A percentile compares a stretch with the other conserved stretches of the same genome.
Conservation (phyloP, 2,888 invertebrate genomes). For the Amorpha juglandis region DNA sequence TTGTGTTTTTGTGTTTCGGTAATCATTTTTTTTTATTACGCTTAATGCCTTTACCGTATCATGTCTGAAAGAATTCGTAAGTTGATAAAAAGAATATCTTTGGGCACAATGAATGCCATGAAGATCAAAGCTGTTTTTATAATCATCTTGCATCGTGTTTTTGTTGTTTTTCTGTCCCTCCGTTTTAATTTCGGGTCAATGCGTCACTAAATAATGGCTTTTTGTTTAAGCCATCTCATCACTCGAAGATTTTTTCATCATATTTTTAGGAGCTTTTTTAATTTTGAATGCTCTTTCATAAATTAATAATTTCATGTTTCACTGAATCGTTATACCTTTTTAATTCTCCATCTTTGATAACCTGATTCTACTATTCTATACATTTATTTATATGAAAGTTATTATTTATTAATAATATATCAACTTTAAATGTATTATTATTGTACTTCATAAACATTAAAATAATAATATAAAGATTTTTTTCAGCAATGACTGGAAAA, state of each 20-base stretch:
- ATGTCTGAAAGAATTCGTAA: too few relatives aligned
- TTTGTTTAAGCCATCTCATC: constrained; percentile 22
- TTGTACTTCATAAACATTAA: too few relatives aligned
- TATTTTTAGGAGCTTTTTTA: constrained; percentile 20
- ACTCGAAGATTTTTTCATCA: constrained; percentile 24
- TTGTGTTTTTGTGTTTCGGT: too few relatives aligned
- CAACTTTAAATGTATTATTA: too few relatives aligned
- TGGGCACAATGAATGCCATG: not conserved
- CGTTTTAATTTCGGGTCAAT: constrained; percentile 1
- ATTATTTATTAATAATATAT: too few relatives aligned
- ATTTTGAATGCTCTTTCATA: constrained; percentile 29
- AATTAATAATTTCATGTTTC: constrained; percentile 34
- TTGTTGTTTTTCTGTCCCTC: not conserved
- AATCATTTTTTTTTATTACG: too few relatives aligned
- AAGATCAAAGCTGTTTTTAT: not conserved
- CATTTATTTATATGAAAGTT: too few relatives aligned
- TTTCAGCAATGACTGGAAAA: too few relatives aligned
- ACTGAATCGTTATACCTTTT: constrained; percentile 29
- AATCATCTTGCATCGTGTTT: not conserved
- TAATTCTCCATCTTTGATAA: constrained; percentile 7
- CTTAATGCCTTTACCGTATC: too few relatives aligned
- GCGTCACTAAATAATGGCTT: constrained; percentile 21
- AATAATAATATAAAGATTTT: too few relatives aligned
- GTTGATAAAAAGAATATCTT: too few relatives aligned
- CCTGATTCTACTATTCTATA: not conserved